Base-by-base conservation (phyloP, 2,888 invertebrate species). In the Dilophus febrilis region DNA sequence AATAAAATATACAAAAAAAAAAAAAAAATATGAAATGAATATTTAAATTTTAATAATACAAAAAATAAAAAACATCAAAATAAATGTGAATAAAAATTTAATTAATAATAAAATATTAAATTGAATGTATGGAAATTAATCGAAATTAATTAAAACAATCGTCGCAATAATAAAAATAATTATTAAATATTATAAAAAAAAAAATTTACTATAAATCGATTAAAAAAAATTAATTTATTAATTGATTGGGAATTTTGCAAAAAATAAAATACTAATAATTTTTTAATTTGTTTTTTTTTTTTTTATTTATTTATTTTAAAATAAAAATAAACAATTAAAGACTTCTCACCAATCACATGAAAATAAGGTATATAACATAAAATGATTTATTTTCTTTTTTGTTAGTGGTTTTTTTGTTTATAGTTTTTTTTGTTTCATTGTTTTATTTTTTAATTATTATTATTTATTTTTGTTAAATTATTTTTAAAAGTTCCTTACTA, bases 331-430 rank as follows among this genome's bases (percentile, higher is more conserved):
- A 37, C 48, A 49, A 54, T 53, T 40, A 44, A 46, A 61, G 61
- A 60, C 55, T 52, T 57, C 54, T 54, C 61, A 60, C 53, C 60
- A 59, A 58, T 55, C 55, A 53, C n/a, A n/a, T n/a, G n/a, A n/a
- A n/a, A 59, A 58, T 54, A 61, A 61, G 61, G 61, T 61, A 61
- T 57, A 51, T 50, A 42, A 45, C 34, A 45, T 44, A 43, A 42
- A 42, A 42, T 42, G 38, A 35, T 38, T 14, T 31, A 29, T 26
- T 32, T 26, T 16, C 18, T 14, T 37, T 35, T 44, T 40, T 41
- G 43, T 40, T 27, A 37, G 42, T 41, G 31, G 38, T 40, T 37
- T 39, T 37, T 40, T 37, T 38, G 40, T 39, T 40, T 40, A 43
- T 11, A 22, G 32, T 33, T 26, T 37, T 41, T 7, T 27, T 27